Conservation (phyloP, 2,797 vertebrate genomes). For the Phoxinus dragarum region DNA sequence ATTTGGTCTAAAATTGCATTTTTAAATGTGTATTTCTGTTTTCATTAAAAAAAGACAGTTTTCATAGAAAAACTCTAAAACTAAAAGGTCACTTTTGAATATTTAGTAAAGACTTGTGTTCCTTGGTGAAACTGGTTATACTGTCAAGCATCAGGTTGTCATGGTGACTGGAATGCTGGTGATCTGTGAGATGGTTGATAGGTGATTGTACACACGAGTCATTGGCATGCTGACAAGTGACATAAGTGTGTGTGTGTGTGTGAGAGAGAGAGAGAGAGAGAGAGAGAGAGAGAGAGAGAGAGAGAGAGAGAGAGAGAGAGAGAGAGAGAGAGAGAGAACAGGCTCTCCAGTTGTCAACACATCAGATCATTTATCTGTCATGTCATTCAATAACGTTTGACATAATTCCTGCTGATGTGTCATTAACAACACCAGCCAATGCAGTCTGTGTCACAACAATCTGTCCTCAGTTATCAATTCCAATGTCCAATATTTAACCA, state of each 20-base stretch:
- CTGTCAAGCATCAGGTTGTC: slow-evolving; percentile 38
- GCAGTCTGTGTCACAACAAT: slow-evolving; percentile 39
- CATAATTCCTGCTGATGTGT: slow-evolving; percentile 46
- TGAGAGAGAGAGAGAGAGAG: too few relatives aligned
- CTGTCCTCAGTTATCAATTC: slow-evolving; percentile 30
- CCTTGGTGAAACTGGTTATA: slow-evolving; percentile 9
- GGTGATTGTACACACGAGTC: slow-evolving; percentile 30
- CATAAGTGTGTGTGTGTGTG: slow-evolving; percentile 4
- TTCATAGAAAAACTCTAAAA: neutral
- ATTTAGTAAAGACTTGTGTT: neutral
- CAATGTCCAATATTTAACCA: neutral
- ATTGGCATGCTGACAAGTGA: slow-evolving; percentile 28
- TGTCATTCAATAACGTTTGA: slow-evolving; percentile 38
- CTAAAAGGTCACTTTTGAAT: neutral
- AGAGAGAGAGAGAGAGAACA: neutral
- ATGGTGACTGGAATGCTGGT: slow-evolving; percentile 37
- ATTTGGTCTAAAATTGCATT: slow-evolving; percentile 5
- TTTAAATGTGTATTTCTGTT: neutral
- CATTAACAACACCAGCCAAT: slow-evolving; percentile 40
- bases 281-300: too few relatives aligned
- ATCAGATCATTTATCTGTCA: slow-evolving; percentile 39
- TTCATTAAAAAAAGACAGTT: neutral
- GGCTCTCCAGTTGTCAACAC: slow-evolving; percentile 34
- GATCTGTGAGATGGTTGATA: slow-evolving; percentile 28
- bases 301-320: too few relatives aligned